Conservation (phyloP, 2,797 vertebrate species). For the Apogon hyalosoma region DNA sequence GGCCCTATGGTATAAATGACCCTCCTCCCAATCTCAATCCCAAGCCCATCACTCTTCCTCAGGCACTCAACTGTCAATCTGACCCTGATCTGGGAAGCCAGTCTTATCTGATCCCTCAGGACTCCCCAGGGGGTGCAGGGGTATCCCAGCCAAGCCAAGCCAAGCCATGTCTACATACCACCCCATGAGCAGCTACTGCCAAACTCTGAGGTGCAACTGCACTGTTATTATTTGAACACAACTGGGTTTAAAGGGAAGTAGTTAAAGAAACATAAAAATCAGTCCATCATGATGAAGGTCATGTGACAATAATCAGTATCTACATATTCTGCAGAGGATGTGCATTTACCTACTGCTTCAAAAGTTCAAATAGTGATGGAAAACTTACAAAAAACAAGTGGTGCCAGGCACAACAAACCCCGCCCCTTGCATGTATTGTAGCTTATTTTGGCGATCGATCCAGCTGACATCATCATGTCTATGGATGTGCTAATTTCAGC, state of each 20-base stretch:
- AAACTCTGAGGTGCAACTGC: constrained; percentile 37
- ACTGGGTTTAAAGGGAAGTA: neutral
- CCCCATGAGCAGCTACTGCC: constrained; percentile 33
- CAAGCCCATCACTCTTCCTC: constrained; percentile 85
- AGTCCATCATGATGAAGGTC: too few species aligned
- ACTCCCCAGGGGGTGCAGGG: constrained; percentile 69
- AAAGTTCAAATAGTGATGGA: neutral
- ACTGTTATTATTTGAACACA: constrained; percentile 25
- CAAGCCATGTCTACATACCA: constrained; percentile 64
- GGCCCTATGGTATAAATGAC: constrained; percentile 49
- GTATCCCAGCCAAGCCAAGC: constrained; percentile 79
- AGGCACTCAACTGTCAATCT: constrained; percentile 82
- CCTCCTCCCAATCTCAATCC: constrained; percentile 73
- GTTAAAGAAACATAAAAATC: neutral
- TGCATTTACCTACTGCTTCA: neutral
- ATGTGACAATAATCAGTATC: neutral
- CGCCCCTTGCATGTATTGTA: too few species aligned
- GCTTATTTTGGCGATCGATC: too few species aligned
- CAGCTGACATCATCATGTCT: too few species aligned
- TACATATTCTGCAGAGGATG: neutral
- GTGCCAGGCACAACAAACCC: too few species aligned
- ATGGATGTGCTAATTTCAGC: too few species aligned
- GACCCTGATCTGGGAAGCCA: constrained; percentile 81
- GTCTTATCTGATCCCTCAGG: constrained; percentile 83
- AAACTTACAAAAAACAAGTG: too few species aligned